These are phyloP conservation scores for Labroides dimidiatus DNA, from an alignment of 2,797 vertebrate species.

Conservation along the genomic window DNA sequence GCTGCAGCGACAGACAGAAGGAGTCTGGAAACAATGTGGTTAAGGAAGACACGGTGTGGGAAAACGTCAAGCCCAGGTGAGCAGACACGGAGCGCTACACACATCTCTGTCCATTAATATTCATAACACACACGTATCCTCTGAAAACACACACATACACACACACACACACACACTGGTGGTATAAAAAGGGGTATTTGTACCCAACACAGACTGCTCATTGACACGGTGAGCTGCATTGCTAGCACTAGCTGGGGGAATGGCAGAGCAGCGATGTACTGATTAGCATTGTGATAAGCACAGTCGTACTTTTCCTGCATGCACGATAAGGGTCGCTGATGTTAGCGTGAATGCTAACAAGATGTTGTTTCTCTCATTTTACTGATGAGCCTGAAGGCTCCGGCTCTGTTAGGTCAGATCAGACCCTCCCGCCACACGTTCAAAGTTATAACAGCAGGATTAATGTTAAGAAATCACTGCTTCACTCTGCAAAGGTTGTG, in stretches of 20 bases:
- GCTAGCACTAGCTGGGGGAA: slow-evolving; percentile 36
- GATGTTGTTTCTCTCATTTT: slow-evolving; percentile 18
- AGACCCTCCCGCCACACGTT: neutral
- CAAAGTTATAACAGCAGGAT: neutral
- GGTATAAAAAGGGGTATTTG: slow-evolving; percentile 71
- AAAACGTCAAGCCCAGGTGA: slow-evolving; percentile 45
- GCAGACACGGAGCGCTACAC: slow-evolving; percentile 32
- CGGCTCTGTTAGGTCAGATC: slow-evolving; percentile 2
- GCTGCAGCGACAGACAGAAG: slow-evolving; percentile 97
- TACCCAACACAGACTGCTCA: slow-evolving; percentile 74
- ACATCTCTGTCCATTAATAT: slow-evolving; percentile 60
- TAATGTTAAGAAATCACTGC: neutral
- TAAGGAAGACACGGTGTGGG: slow-evolving; percentile 80
- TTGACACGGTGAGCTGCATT: slow-evolving; percentile 64
- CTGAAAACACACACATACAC: slow-evolving; percentile 21
- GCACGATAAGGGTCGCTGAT: slow-evolving; percentile 63
- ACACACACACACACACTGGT: slow-evolving; percentile 34
- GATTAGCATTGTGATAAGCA: slow-evolving; percentile 77
- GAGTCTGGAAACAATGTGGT: slow-evolving; percentile 88
- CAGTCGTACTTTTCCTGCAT: slow-evolving; percentile 55
- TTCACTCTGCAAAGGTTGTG: neutral
- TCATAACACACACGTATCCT: slow-evolving; percentile 55
- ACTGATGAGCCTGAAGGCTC: neutral
- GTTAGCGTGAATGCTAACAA: slow-evolving; percentile 44
- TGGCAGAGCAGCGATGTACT: slow-evolving; percentile 65